Conservation (phyloP, 1,140 invertebrate genomes). For the Meloidogyne exigua region DNA sequence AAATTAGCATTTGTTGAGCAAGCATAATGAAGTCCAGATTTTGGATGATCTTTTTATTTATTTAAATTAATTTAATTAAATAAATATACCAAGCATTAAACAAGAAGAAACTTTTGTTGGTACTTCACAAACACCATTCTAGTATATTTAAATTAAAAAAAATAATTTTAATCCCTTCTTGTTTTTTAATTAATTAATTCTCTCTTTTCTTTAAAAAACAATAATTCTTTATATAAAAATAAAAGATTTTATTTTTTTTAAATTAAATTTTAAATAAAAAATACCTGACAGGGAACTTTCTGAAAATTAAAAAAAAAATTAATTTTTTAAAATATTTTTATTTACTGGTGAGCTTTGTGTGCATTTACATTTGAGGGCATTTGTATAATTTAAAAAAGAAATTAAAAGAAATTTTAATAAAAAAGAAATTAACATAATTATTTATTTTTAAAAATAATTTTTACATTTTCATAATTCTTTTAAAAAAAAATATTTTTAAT, state of each 20-base stretch:
- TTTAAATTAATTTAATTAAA: neutral
- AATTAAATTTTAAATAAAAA: slow-evolving; percentile 3
- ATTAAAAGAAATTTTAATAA: slow-evolving; percentile 18
- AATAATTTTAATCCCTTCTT: too few relatives aligned
- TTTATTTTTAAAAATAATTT: neutral
- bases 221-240: too few relatives aligned
- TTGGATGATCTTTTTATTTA: neutral
- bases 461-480: neutral
- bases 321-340: neutral
- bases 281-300: slow-evolving; percentile 33
- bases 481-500: neutral
- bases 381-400: slow-evolving; percentile 20
- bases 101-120: slow-evolving; percentile 5
- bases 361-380: slow-evolving; percentile 41
- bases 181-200: too few relatives aligned
- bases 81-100: neutral
- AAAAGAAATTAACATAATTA: slow-evolving; percentile 6
- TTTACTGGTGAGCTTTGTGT: slow-evolving; percentile 31
- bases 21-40: slow-evolving; percentile 12
- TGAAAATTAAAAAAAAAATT: neutral
- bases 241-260: too few relatives aligned
- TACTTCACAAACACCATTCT: slow-evolving; percentile 31
- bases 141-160: too few relatives aligned
- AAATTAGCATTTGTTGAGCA: slow-evolving; percentile 22
- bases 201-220: too few relatives aligned